Percentiles rank a stretch among this genome's conserved stretches.
Conservation (phyloP, 1,140 invertebrate genomes). For the Dinothrombium tinctorium region DNA sequence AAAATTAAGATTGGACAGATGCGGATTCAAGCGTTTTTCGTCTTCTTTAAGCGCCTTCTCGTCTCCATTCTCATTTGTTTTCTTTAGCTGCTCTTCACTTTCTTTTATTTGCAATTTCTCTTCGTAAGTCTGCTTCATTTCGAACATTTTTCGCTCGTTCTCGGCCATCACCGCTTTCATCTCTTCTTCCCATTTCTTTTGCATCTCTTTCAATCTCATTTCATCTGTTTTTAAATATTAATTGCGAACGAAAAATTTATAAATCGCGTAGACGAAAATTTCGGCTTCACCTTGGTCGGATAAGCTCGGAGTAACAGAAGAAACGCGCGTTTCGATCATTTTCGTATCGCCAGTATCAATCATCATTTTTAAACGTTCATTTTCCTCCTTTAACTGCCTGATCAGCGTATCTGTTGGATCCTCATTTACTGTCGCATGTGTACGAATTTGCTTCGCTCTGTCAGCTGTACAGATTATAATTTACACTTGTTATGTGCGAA, state of each 20-base stretch:
- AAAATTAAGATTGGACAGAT: conserved; percentile 34
- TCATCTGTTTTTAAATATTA: conserved; percentile 2
- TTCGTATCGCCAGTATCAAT: conserved; percentile 18
- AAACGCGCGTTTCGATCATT: background rate
- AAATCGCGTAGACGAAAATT: conserved; percentile 1
- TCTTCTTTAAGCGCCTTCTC: conserved; percentile 20
- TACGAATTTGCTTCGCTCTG: conserved; percentile 33
- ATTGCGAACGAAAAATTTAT: background rate
- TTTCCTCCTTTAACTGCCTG: conserved; percentile 33
- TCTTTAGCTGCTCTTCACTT: conserved; percentile 19
- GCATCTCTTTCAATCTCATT: conserved; percentile 21
- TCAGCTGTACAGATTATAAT: conserved; percentile 22
- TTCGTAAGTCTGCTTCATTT: conserved; percentile 30
- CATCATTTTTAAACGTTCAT: conserved; percentile 27
- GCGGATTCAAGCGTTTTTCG: conserved; percentile 27
- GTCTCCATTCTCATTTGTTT: conserved; percentile 1
- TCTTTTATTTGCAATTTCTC: no score
- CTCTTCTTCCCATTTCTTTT: conserved; percentile 23
- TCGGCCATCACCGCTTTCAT: conserved; percentile 29
- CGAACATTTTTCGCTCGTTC: conserved; percentile 30
- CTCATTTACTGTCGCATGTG: conserved; percentile 31
- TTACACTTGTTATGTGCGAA: no score
- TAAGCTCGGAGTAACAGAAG: background rate
- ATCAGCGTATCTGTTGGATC: conserved; percentile 31
- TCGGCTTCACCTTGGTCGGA: background rate